Conservation (phyloP, 2,113 vertebrate genomes). For the Herpailurus yagouaroundi region DNA sequence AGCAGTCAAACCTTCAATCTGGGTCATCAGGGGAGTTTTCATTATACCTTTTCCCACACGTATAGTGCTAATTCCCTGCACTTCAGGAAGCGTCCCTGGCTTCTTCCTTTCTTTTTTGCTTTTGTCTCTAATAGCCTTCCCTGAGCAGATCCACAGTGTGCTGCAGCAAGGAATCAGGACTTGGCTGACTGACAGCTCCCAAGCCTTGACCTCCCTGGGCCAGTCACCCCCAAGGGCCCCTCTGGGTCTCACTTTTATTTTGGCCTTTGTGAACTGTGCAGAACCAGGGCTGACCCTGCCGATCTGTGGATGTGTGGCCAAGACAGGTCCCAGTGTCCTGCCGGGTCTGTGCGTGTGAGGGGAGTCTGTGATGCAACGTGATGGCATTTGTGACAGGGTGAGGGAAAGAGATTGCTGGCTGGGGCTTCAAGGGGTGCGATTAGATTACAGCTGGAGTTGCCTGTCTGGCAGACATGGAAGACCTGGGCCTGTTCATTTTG, state of each 20-base stretch:
- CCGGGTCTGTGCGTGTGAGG: constrained; percentile 41
- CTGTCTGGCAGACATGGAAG: constrained; percentile 62
- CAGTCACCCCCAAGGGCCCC: not conserved
- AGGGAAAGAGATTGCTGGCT: constrained; percentile 69
- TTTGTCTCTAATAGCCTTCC: not conserved
- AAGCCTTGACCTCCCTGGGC: not conserved
- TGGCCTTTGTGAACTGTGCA: constrained; percentile 1
- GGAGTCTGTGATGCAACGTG: constrained; percentile 59
- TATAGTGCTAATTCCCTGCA: not conserved
- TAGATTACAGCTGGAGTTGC: constrained; percentile 70
- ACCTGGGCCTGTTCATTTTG: constrained; percentile 26
- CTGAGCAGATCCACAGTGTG: not conserved
- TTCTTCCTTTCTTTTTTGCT: not conserved
- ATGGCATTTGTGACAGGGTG: constrained; percentile 81
- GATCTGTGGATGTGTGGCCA: constrained; percentile 77
- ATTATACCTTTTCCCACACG: not conserved
- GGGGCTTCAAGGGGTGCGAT: constrained; percentile 56
- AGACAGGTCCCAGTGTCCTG: constrained; percentile 58
- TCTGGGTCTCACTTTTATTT: not conserved
- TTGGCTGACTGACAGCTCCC: not conserved
- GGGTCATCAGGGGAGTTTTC: not conserved
- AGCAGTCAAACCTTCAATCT: not conserved
- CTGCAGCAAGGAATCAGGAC: not conserved
- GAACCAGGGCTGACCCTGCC: constrained; percentile 52
- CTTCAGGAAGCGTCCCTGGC: not conserved